phyloP scores from a whole-genome alignment of 2,888 invertebrate species.

The Xiphydria camelus region DNA sequence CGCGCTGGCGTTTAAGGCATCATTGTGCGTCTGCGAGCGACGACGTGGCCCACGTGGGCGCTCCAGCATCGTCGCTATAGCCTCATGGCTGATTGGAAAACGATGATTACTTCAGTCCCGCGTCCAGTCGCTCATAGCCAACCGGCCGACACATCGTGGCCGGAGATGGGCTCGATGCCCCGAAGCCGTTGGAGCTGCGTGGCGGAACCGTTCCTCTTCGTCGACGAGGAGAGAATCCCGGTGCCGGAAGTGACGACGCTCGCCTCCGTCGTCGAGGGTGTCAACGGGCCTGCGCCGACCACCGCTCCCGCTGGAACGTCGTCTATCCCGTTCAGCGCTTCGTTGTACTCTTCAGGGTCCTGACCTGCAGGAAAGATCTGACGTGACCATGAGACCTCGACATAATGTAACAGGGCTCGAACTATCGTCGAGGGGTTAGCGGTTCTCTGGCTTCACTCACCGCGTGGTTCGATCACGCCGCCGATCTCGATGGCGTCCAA shows the following conservation, averaged over 20 bases:
- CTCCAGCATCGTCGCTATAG: conserved; percentile 1
- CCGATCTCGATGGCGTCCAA: conserved; percentile 44
- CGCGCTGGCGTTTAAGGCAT: conserved; percentile 42
- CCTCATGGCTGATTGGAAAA: neutral
- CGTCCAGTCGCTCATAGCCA: conserved; percentile 63
- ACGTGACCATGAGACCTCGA: too few relatives aligned
- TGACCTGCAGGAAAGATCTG: too few relatives aligned
- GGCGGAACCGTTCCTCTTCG: conserved; percentile 63
- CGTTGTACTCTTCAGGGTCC: too few relatives aligned
- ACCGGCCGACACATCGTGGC: conserved; percentile 72
- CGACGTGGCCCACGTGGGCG: neutral
- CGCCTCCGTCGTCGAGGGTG: conserved; percentile 64
- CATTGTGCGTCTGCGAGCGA: conserved; percentile 42
- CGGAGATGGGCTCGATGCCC: conserved; percentile 75
- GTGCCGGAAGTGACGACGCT: conserved; percentile 53
- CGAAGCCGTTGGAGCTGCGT: conserved; percentile 69
- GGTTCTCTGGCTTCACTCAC: conserved; percentile 12
- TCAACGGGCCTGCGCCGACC: conserved; percentile 53
- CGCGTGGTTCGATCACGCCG: conserved; percentile 30
- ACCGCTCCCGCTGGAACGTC: too few relatives aligned
- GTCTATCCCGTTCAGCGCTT: too few relatives aligned
- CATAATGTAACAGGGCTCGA: too few relatives aligned
- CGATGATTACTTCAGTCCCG: neutral
- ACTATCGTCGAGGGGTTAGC: neutral
- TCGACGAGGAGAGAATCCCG: conserved; percentile 36